Conservation (phyloP, 2,797 vertebrate species). For the Acipenser oxyrinchus region DNA sequence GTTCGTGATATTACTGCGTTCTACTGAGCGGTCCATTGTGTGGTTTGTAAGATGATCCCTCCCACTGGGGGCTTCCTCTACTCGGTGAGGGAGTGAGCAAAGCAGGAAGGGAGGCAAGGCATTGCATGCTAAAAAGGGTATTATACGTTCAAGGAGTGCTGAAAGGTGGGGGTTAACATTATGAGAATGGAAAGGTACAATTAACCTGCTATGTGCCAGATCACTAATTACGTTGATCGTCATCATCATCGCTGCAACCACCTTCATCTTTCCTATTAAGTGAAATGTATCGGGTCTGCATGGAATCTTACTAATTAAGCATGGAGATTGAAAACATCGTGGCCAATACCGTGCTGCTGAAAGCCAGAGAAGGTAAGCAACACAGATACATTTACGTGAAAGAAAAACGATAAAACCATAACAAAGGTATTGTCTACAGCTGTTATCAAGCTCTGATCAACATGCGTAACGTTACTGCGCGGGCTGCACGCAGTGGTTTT, state of each 20-base stretch:
- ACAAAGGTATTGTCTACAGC: slow-evolving; percentile 21
- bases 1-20: too few relatives aligned
- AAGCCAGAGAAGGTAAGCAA: slow-evolving; percentile 81
- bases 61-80: slow-evolving; percentile 26
- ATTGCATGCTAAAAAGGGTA: slow-evolving; percentile 31
- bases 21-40: too few relatives aligned
- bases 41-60: slow-evolving; percentile 27
- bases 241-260: slow-evolving; percentile 35
- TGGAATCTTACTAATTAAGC: slow-evolving; percentile 55
- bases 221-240: slow-evolving; percentile 45
- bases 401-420: slow-evolving; percentile 22
- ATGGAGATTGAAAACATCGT: slow-evolving; percentile 85
- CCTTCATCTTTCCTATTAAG: slow-evolving; percentile 49
- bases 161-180: slow-evolving; percentile 43
- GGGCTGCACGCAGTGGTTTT: slow-evolving; percentile 14
- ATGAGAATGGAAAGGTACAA: slow-evolving; percentile 50
- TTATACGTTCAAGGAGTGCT: slow-evolving; percentile 22
- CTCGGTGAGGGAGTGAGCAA: slow-evolving; percentile 22
- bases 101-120: slow-evolving; percentile 34
- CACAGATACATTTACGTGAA: background rate
- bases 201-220: slow-evolving; percentile 60
- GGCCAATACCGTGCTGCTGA: slow-evolving; percentile 86
- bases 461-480: background rate
- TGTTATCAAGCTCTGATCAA: too few relatives aligned
- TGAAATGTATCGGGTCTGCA: slow-evolving; percentile 65